Percentiles rank a stretch among this genome's conserved stretches.
These are phyloP conservation scores for Araneus ventricosus DNA, from an alignment of 1,140 invertebrate genomes.

Conservation along the genomic window DNA sequence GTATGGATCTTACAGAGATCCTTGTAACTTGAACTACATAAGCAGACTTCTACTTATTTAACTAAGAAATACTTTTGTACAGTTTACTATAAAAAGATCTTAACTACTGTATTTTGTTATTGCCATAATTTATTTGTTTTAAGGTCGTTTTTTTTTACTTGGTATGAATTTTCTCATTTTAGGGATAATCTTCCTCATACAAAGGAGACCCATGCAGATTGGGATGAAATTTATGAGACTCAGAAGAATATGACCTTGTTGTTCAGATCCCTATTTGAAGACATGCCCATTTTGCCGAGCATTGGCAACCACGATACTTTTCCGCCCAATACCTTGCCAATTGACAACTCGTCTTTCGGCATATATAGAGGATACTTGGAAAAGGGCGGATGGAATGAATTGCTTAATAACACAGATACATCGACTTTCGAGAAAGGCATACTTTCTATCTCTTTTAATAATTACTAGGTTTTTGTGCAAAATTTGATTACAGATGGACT, in stretches of 20 bases:
- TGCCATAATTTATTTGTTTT: background rate
- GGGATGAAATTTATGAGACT: conserved; percentile 77
- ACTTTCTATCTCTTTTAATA: background rate
- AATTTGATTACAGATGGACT: too few species aligned
- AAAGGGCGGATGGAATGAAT: conserved; percentile 78
- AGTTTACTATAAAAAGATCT: background rate
- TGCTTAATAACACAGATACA: conserved; percentile 72
- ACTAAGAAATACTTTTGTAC: too few species aligned
- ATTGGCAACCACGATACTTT: conserved; percentile 81
- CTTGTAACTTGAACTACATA: too few species aligned
- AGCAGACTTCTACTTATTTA: too few species aligned
- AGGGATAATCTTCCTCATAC: conserved; percentile 81
- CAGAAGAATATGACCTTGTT: conserved; percentile 79
- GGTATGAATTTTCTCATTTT: conserved; percentile 45
- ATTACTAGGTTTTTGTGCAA: background rate
- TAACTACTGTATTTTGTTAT: too few species aligned
- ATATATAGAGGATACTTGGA: conserved; percentile 79
- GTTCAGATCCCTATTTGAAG: conserved; percentile 78
- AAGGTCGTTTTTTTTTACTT: background rate
- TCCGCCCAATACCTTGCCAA: conserved; percentile 73
- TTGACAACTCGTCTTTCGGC: background rate
- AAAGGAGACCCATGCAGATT: conserved; percentile 76
- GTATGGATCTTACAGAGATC: too few species aligned
- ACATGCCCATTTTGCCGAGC: conserved; percentile 79
- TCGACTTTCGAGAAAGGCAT: conserved; percentile 56